Conservation (phyloP, 2,113 vertebrate species). For the Rousettus leschenaultii region DNA sequence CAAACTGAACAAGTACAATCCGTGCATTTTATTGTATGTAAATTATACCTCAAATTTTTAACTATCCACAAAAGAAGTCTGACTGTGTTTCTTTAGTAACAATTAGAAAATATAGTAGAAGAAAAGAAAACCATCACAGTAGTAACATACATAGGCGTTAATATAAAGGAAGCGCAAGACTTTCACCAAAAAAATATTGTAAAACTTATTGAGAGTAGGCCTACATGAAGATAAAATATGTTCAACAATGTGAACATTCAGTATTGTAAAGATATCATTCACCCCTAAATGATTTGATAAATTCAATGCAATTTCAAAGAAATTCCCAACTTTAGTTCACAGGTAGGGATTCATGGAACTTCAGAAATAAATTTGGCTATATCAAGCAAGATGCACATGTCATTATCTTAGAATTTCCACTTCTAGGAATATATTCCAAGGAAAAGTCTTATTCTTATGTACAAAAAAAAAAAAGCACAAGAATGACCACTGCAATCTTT, state of each 20-base stretch:
- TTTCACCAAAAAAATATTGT: neutral
- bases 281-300: neutral
- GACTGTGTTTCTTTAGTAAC: neutral
- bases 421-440: neutral
- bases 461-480: neutral
- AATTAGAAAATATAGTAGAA: neutral
- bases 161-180: neutral
- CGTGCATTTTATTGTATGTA: neutral
- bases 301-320: neutral
- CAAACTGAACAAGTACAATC: neutral
- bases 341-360: neutral
- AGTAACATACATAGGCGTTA: neutral
- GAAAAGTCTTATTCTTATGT: neutral
- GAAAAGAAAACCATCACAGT: neutral
- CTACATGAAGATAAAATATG: neutral
- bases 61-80: neutral
- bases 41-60: neutral
- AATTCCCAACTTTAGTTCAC: neutral
- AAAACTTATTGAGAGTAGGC: neutral
- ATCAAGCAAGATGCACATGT: neutral
- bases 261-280: neutral
- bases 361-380: neutral
- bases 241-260: neutral
- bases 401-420: neutral
- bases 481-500: neutral